phyloP scores from a whole-genome alignment of 2,113 vertebrate species.

The Lophochroa leadbeateri region DNA sequence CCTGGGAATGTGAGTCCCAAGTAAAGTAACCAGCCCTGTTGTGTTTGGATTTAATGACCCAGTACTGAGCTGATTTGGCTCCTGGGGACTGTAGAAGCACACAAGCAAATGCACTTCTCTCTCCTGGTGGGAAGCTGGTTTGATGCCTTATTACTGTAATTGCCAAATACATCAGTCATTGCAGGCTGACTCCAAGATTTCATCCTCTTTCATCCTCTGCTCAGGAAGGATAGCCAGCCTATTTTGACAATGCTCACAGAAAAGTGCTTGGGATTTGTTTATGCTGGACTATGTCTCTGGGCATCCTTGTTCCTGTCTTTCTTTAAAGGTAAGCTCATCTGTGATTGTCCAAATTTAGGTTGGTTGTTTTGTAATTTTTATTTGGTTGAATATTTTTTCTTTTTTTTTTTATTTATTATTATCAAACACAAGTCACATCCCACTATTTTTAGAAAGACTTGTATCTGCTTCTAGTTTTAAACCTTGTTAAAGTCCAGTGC shows the following conservation, averaged over 20 bases:
- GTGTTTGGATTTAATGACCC: background rate
- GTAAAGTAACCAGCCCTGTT: background rate
- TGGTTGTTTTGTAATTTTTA: background rate
- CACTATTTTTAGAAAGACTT: background rate
- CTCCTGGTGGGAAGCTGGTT: background rate
- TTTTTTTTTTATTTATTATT: background rate
- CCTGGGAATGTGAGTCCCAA: background rate
- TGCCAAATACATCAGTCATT: slow-evolving; percentile 27
- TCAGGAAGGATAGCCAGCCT: background rate
- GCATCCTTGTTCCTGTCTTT: slow-evolving; percentile 33
- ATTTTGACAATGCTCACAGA: slow-evolving; percentile 13
- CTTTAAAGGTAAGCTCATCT: slow-evolving; percentile 37
- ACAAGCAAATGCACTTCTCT: background rate
- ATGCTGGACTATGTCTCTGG: slow-evolving; percentile 38
- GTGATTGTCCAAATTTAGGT: background rate
- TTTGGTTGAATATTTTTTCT: background rate
- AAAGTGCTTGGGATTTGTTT: slow-evolving; percentile 32
- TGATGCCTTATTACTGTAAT: slow-evolving; percentile 26
- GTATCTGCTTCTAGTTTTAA: background rate
- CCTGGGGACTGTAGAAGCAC: background rate
- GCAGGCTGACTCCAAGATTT: background rate
- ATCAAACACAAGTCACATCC: background rate
- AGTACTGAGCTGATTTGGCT: background rate
- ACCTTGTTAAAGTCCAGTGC: background rate
- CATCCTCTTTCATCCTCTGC: background rate